phyloP scores from a whole-genome alignment of 35 echinoderm and acorn worm genomes.

The Chiridota heheva region DNA sequence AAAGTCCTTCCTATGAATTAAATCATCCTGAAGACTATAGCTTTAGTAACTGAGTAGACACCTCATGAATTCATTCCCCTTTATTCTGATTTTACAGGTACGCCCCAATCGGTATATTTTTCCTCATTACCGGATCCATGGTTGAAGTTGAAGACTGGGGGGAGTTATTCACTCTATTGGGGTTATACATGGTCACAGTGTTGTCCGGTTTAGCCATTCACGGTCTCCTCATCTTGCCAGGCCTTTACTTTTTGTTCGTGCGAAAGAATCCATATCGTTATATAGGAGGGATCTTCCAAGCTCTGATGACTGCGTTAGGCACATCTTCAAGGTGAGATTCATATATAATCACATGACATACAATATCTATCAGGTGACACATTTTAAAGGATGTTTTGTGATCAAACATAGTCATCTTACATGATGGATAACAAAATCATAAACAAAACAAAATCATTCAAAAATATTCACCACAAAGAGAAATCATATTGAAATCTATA shows the following conservation, averaged over 20 bases:
- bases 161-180: slow-evolving; percentile 61
- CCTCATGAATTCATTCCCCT: too few species aligned
- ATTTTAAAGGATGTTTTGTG: too few species aligned
- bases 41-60: too few species aligned
- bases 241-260: slow-evolving; percentile 63
- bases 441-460: too few species aligned
- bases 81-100: slow-evolving; percentile 89
- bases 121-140: slow-evolving; percentile 84
- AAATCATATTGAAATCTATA: too few species aligned
- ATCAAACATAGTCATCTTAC: too few species aligned
- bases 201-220: slow-evolving; percentile 79
- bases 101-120: slow-evolving; percentile 97
- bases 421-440: too few species aligned
- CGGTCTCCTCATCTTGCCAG: slow-evolving; percentile 73
- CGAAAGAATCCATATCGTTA: slow-evolving; percentile 77
- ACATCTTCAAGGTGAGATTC: slow-evolving; percentile 96
- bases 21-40: too few species aligned
- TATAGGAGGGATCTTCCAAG: slow-evolving; percentile 57
- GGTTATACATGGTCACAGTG: slow-evolving; percentile 88
- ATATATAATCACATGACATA: too few species aligned
- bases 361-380: too few species aligned
- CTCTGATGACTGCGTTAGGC: slow-evolving; percentile 90
- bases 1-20: too few species aligned
- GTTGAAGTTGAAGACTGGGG: slow-evolving; percentile 79
- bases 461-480: too few species aligned